Percentiles rank a stretch among this genome's conserved stretches.
These are phyloP conservation scores for Cyanoderma ruficeps DNA, from an alignment of 2,113 vertebrate species.

Conservation along the genomic window DNA sequence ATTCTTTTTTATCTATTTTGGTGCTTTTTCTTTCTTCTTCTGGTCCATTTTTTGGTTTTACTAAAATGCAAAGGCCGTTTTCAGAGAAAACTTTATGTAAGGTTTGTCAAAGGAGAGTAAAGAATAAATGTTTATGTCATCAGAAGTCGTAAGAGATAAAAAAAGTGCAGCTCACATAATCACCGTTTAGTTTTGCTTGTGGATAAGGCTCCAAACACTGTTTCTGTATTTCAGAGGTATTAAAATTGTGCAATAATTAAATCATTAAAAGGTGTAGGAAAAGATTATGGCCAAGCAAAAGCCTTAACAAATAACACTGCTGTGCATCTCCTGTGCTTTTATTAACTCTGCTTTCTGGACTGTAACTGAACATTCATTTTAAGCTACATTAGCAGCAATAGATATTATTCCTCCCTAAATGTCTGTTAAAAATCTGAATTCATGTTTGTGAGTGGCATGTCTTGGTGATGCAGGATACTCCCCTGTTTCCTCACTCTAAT, in stretches of 20 bases:
- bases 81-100: constrained; percentile 8
- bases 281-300: not conserved
- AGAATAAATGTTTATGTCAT: not conserved
- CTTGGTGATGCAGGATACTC: not conserved
- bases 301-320: not conserved
- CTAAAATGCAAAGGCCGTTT: not conserved
- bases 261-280: not conserved
- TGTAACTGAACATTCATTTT: not conserved
- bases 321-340: not conserved
- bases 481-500: not conserved
- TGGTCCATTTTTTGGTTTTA: not conserved
- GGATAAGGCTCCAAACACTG: not conserved
- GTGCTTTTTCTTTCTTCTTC: constrained; percentile 13
- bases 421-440: not conserved
- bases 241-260: not conserved
- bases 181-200: not conserved
- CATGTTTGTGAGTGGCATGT: not conserved
- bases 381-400: not conserved
- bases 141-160: not conserved
- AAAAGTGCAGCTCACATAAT: not conserved
- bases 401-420: not conserved
- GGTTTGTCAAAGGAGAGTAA: not conserved
- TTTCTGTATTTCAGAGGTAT: not conserved
- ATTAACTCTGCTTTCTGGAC: not conserved
- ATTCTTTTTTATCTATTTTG: not conserved